phyloP scores from a whole-genome alignment of 2,797 vertebrate species.

The Myotis daubentonii region DNA sequence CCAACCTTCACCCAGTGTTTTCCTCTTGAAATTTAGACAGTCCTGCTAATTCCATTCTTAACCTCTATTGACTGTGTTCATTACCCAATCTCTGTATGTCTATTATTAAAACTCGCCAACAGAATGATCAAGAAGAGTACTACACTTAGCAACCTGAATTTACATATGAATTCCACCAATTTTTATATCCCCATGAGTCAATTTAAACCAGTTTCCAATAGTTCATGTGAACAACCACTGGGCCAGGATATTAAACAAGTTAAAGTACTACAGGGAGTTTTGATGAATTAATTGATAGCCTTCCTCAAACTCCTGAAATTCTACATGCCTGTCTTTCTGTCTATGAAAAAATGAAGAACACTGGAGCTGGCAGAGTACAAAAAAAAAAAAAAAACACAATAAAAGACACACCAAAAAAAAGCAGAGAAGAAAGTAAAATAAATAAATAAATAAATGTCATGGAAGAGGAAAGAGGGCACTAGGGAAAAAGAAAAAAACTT shows the following conservation, averaged over 20 bases:
- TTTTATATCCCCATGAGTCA: background rate
- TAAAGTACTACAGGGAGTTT: background rate
- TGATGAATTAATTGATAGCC: background rate
- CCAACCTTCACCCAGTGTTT: background rate
- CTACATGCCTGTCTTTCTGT: background rate
- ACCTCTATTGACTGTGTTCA: background rate
- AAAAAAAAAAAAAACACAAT: background rate
- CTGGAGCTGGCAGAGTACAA: background rate
- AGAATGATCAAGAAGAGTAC: background rate
- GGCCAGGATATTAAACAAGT: background rate
- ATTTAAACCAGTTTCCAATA: background rate
- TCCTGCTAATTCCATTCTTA: background rate
- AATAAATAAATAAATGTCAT: background rate
- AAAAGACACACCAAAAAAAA: background rate
- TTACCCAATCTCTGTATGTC: background rate
- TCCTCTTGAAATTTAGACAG: background rate
- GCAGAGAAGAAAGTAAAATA: background rate
- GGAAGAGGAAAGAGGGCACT: background rate
- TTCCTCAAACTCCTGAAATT: background rate
- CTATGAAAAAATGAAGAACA: too few relatives aligned
- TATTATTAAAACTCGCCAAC: background rate
- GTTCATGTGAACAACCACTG: background rate
- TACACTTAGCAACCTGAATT: background rate
- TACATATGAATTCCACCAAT: background rate
- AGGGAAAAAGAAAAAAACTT: background rate